phyloP scores from a whole-genome alignment of 2,888 invertebrate genomes.

The Pomacea canaliculata region DNA sequence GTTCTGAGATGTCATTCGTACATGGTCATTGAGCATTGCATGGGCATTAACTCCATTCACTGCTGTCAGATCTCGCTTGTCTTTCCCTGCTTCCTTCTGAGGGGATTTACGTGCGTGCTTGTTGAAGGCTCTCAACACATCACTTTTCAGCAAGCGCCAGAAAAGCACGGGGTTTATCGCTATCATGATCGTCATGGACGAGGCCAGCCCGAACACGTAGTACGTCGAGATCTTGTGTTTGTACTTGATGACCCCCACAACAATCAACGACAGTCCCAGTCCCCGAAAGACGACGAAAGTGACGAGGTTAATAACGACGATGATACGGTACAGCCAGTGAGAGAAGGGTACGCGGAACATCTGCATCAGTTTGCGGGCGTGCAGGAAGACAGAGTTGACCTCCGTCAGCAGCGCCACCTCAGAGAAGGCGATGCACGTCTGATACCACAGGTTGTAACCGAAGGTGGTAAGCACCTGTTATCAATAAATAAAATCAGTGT shows the following conservation, averaged over 20 bases:
- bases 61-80: no score
- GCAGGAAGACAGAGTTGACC: constrained; percentile 67
- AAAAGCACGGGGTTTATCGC: constrained; percentile 64
- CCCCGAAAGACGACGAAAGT: constrained; percentile 63
- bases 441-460: constrained; percentile 59
- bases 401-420: constrained; percentile 65
- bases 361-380: constrained; percentile 65
- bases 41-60: no score
- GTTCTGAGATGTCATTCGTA: no score
- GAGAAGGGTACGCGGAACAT: constrained; percentile 54
- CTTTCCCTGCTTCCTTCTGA: no score
- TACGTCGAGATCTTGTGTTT: constrained; percentile 42
- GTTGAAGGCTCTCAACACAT: constrained; percentile 46
- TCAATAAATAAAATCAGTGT: background rate
- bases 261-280: constrained; percentile 44
- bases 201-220: constrained; percentile 37
- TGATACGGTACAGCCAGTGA: constrained; percentile 52
- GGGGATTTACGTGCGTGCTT: background rate
- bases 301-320: constrained; percentile 54
- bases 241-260: constrained; percentile 51
- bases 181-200: constrained; percentile 56
- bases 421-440: constrained; percentile 60
- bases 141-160: constrained; percentile 64
- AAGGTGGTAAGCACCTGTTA: constrained; percentile 62
- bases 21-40: no score